A percentile compares a stretch with the other conserved stretches of the same genome.
Evolutionary conservation across 2,113 vertebrate genomes (phyloP).

Genomic region (Ranitomeya imitator): DNA sequence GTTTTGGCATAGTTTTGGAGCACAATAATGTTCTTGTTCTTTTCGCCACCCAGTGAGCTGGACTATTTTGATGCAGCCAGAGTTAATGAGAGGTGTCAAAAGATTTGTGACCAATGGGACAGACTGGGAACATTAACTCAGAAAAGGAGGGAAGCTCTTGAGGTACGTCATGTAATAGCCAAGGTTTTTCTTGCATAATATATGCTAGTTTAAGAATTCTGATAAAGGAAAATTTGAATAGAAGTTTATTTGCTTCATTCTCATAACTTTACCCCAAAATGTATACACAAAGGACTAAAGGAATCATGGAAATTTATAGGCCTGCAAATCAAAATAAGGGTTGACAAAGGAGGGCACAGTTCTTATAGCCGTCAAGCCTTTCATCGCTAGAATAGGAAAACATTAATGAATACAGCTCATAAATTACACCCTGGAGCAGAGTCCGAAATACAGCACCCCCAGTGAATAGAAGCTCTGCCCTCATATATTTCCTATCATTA

Average conservation of each 20-base stretch:
- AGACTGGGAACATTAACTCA: conserved; percentile 93
- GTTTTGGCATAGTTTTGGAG: background rate
- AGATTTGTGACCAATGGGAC: conserved; percentile 98
- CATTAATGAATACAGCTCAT: conserved; percentile 7
- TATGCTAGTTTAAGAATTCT: background rate
- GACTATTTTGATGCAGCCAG: conserved; percentile 93
- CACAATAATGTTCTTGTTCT: conserved; percentile 3
- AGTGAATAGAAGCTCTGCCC: background rate
- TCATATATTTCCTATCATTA: background rate
- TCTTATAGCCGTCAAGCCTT: background rate
- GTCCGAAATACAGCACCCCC: background rate
- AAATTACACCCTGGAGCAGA: background rate
- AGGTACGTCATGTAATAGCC: conserved; percentile 73
- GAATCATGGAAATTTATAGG: background rate
- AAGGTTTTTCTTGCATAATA: background rate
- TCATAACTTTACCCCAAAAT: background rate
- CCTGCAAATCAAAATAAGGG: background rate
- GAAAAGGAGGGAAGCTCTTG: conserved; percentile 91
- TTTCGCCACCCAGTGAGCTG: conserved; percentile 76
- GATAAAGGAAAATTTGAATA: background rate
- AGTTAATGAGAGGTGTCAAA: conserved; percentile 93
- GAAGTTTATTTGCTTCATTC: background rate
- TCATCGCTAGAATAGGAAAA: background rate
- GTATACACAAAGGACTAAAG: background rate
- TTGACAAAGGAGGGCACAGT: background rate